A percentile compares a stretch with the other conserved stretches of the same genome.
These are phyloP conservation scores for Aradus depressus DNA, from an alignment of 2,888 invertebrate genomes.

Conservation along the genomic window DNA sequence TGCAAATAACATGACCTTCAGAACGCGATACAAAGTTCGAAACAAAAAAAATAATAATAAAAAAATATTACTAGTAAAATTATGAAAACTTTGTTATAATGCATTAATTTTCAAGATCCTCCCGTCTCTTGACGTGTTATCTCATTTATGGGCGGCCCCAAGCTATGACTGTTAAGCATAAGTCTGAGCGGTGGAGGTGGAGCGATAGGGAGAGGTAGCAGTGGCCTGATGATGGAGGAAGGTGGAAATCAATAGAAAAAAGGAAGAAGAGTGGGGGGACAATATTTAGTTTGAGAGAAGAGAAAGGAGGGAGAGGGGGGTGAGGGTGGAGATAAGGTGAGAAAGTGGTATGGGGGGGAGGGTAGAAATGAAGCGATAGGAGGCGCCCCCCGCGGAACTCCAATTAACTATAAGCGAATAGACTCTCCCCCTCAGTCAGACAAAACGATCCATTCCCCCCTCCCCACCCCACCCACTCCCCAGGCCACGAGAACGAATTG, in stretches of 20 bases:
- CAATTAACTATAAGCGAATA: constrained; percentile 16
- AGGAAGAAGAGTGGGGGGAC: constrained; percentile 4
- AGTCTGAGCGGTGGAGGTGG: not conserved
- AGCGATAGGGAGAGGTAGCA: constrained; percentile 13
- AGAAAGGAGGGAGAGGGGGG: not conserved
- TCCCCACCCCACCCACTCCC: constrained; percentile 2
- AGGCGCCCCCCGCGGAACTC: constrained; percentile 8
- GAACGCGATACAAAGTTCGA: too few species aligned
- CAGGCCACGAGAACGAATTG: constrained; percentile 12
- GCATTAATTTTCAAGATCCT: too few species aligned
- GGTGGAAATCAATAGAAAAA: constrained; percentile 14
- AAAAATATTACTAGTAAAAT: too few species aligned
- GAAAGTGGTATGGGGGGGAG: constrained; percentile 18
- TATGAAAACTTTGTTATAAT: too few species aligned
- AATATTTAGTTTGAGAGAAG: constrained; percentile 12
- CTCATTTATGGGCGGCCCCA: too few species aligned
- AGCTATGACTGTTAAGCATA: too few species aligned
- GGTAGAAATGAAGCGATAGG: constrained; percentile 18
- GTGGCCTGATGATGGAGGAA: constrained; percentile 13
- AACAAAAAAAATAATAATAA: too few species aligned
- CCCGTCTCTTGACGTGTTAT: too few species aligned
- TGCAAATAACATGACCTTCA: too few species aligned
- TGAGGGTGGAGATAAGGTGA: not conserved
- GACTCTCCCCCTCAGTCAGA: not conserved
- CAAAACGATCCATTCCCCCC: constrained; percentile 5